Evolutionary conservation across 2,113 vertebrate genomes (phyloP), one percentile per base, ranked within the genome.

Genomic region (Uropsilus gracilis): DNA sequence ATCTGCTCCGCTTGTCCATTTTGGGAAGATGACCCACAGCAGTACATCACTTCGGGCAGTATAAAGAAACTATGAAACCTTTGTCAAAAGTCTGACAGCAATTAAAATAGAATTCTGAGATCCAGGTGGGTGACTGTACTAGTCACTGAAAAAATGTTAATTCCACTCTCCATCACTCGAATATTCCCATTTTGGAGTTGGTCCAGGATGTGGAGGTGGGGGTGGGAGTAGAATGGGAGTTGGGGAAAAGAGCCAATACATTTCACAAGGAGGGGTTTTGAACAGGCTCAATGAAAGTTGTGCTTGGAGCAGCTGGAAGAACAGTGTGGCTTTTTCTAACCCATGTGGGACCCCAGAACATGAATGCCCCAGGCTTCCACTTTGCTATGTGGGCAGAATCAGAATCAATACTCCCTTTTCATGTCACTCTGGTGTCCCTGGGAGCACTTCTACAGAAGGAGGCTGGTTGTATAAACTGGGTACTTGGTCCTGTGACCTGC

Each of bases 311-410:
- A 42, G 84, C 13, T 34, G 32, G 55, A 44, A 88, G 42, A 87
- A 90, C 95, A 85, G 90, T 63, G 39, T n/a, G 64, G 72, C 85
- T 84, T 88, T 95, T 87, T 89, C 73, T 89, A 83, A 63, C 8
- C 72, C 17, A 8, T 34, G 50, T 50, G 66, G 77, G 37, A 81
- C 72, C 84, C 66, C 59, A 26, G 39, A 42, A 77, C 69, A 68
- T 76, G 69, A 20, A 57, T 17, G 46, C 50, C 63, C 61, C 46
- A 73, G 73, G 86, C 57, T 83, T 75, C 78, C 44, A 82, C 89
- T 94, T 75, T 82, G n/a, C 68, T 57, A 1, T 17, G 86, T 48
- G n/a, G 72, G 77, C 75, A 91, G 82, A 83, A 92, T 89, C 39
- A 72, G 39, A 61, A 90, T 82, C 91, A 85, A 14, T 10, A 68